Evolutionary conservation across 1,140 invertebrate genomes (phyloP), one percentile per base, ranked within the genome.

Genomic region (Neodiprion pinetum): DNA sequence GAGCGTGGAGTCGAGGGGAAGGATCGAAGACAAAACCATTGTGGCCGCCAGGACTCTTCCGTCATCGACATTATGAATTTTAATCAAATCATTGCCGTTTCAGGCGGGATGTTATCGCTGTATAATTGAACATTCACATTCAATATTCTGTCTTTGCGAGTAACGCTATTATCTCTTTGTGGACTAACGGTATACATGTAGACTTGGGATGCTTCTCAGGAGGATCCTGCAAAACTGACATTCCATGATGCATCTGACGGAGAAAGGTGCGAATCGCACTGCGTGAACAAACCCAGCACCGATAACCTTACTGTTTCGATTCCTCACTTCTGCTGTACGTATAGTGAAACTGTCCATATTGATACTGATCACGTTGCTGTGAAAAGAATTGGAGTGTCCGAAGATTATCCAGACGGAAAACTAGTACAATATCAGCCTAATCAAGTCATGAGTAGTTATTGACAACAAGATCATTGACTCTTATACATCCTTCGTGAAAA

Each of bases 61-160:
- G 82, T 84, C 82, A 83, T 77, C 75, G 77, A 80, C 77, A 84
- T 83, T 85, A 83, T 85, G 80, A 85, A 77, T 87, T 85, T 87
- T 86, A 87, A 88, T 88, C 85, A 85, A 87, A 84, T 87, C 83
- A 82, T 85, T 86, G 82, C 81, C 80, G 83, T 83, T 84, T 79
- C 79, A 65, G 12, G 61, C 61, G 69, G 74, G 61, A 70, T 71
- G 68, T 72, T 53, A 66, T 67, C 49, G 65, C 23, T 21, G 66
- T 40, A 61, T 9, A 61, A 61, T 61, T 61, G 53, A 61, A 61
- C 53, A 61, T 12, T 40, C 28, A 40, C 28, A 40, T 40, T 40
- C 28, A 40, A 40, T 2, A 40, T 40, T 40, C 28, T 40, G 28
- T 61, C 53, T 61, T 17, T 40, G 28, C 1, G 28, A 40, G 28